These are phyloP conservation scores for Parazoanthus darwini DNA, from an alignment of 92 coral and sea anemone genomes.

Conservation along the genomic window DNA sequence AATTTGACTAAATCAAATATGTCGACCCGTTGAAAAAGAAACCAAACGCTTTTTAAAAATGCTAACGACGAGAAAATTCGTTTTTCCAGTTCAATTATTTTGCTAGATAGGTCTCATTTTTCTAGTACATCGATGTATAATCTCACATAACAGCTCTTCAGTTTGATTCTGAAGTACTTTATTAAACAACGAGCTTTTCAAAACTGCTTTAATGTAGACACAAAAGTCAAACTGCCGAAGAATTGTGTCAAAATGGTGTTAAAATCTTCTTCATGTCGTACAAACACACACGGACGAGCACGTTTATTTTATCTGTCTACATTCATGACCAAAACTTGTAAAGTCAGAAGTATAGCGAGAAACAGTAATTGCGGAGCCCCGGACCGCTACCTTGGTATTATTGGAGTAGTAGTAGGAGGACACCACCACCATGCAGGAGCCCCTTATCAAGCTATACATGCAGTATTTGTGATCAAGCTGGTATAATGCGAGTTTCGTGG, in stretches of 20 bases:
- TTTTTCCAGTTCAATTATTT: too few species aligned
- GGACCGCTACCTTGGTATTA: too few species aligned
- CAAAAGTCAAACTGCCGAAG: conserved; percentile 13
- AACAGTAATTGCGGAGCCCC: too few species aligned
- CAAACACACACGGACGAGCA: not conserved
- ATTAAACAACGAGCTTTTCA: conserved; percentile 2
- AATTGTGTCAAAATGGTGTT: conserved; percentile 36
- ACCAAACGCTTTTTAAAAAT: not conserved
- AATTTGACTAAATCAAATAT: not conserved
- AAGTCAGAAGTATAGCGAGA: too few species aligned
- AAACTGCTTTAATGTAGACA: not conserved
- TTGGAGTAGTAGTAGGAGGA: too few species aligned
- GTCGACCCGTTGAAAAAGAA: not conserved
- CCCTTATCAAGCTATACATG: too few species aligned
- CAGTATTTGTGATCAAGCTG: too few species aligned
- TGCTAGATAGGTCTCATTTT: not conserved
- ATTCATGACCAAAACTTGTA: not conserved
- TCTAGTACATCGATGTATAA: not conserved
- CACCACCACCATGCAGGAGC: too few species aligned
- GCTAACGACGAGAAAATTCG: not conserved
- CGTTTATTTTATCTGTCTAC: not conserved
- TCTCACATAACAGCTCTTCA: not conserved
- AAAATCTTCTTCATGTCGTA: conserved; percentile 6
- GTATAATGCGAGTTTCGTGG: too few species aligned
- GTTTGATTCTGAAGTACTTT: not conserved